Conservation (phyloP, 2,888 invertebrate genomes). For the Endomychus coccineus region DNA sequence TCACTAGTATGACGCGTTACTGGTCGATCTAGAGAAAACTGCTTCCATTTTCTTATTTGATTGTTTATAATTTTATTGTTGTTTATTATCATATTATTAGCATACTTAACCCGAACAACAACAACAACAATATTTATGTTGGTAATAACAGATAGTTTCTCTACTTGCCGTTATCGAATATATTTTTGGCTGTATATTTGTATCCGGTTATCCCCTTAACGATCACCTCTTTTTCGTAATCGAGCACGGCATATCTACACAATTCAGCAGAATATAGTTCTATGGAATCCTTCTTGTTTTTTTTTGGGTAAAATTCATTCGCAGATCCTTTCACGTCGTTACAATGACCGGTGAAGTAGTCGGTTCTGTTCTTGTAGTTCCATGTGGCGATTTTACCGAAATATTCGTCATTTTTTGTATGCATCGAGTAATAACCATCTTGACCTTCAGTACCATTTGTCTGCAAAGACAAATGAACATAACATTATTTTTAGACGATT, state of each 20-base stretch:
- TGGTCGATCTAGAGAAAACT: no score
- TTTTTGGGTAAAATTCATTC: conserved; percentile 73
- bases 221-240: conserved; percentile 52
- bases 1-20: no score
- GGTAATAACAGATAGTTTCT: no score
- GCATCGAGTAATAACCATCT: conserved; percentile 68
- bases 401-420: conserved; percentile 57
- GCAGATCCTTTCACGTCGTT: conserved; percentile 63
- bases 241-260: conserved; percentile 60
- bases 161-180: conserved; percentile 59
- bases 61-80: no score
- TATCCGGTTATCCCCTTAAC: conserved; percentile 57
- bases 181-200: conserved; percentile 56
- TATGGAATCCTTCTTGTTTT: conserved; percentile 52
- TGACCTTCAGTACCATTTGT: conserved; percentile 65
- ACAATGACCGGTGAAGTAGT: conserved; percentile 51
- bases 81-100: no score
- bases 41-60: no score
- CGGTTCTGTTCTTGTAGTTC: conserved; percentile 58
- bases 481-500: no score
- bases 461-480: no score
- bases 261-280: conserved; percentile 65
- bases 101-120: no score
- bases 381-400: conserved; percentile 65
- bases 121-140: no score